Evolutionary conservation across 1,140 invertebrate genomes (phyloP).

Genomic region (Lordiphosa clarofinis): DNA sequence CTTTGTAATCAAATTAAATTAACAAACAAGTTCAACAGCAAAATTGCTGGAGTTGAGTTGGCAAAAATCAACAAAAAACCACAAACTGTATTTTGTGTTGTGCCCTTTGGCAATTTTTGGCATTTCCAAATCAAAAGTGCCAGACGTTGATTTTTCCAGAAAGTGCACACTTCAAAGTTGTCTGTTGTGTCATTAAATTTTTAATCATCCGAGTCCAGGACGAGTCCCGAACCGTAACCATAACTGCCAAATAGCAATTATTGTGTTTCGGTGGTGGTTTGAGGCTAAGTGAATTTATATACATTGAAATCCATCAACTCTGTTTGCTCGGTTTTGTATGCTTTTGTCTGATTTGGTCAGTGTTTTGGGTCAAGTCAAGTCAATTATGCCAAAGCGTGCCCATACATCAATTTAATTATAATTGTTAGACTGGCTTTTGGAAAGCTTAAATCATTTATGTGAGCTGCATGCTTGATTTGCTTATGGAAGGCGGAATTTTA

Average conservation of each 20-base stretch:
- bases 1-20: conserved; percentile 49
- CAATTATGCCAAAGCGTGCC: conserved; percentile 34
- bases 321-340: not conserved
- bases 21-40: conserved; percentile 9
- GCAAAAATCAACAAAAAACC: not conserved
- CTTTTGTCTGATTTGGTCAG: conserved; percentile 12
- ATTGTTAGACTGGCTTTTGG: conserved; percentile 26
- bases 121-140: conserved; percentile 16
- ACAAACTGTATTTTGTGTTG: conserved; percentile 1
- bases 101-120: conserved; percentile 11
- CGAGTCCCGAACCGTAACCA: conserved; percentile 23
- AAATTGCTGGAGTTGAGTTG: too few species aligned
- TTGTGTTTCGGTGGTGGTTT: conserved; percentile 17
- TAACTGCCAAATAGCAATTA: conserved; percentile 65
- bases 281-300: conserved; percentile 21
- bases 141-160: conserved; percentile 2
- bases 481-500: not conserved
- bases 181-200: conserved; percentile 50
- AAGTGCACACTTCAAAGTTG: conserved; percentile 15
- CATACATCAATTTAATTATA: conserved; percentile 59
- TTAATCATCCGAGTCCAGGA: conserved; percentile 46
- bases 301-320: not conserved
- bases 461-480: not conserved
- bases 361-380: conserved; percentile 39
- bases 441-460: conserved; percentile 6